Evolutionary conservation across 2,888 invertebrate species (phyloP).

Genomic region (Diabrotica balteata): DNA sequence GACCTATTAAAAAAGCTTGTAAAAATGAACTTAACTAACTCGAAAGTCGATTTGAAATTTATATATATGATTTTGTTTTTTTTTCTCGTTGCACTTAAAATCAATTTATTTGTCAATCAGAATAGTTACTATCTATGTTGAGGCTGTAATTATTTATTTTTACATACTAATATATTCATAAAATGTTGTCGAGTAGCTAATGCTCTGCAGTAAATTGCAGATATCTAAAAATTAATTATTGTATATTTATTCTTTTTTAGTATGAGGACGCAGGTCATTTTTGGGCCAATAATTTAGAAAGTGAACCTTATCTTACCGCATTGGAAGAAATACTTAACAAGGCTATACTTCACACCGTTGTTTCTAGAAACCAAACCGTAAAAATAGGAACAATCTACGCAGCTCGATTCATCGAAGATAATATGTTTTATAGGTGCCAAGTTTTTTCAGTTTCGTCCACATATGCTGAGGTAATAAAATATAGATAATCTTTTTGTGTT

Average conservation of each 20-base stretch:
- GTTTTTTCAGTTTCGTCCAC: constrained; percentile 1
- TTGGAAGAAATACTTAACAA: constrained; percentile 59
- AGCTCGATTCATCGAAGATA: constrained; percentile 64
- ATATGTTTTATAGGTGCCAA: constrained; percentile 66
- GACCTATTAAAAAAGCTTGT: too few relatives aligned
- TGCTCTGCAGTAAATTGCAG: too few relatives aligned
- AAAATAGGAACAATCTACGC: constrained; percentile 65
- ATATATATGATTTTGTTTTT: too few relatives aligned
- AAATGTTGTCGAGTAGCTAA: too few relatives aligned
- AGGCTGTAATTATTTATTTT: too few relatives aligned
- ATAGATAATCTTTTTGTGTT: not conserved
- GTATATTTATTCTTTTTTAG: constrained; percentile 55
- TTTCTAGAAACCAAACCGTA: constrained; percentile 39
- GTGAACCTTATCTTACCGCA: constrained; percentile 47
- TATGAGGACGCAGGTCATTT: constrained; percentile 71
- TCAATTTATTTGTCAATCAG: too few relatives aligned
- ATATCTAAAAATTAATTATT: too few relatives aligned
- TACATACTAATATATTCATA: too few relatives aligned
- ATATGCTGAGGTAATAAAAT: constrained; percentile 14
- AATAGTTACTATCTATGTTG: too few relatives aligned
- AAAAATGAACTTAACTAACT: too few relatives aligned
- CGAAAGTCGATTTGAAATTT: too few relatives aligned
- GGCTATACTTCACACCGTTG: constrained; percentile 48
- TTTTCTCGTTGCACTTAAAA: too few relatives aligned
- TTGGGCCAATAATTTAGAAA: constrained; percentile 68